phyloP scores from a whole-genome alignment of 2,113 vertebrate genomes.

The Petroica traversi region DNA sequence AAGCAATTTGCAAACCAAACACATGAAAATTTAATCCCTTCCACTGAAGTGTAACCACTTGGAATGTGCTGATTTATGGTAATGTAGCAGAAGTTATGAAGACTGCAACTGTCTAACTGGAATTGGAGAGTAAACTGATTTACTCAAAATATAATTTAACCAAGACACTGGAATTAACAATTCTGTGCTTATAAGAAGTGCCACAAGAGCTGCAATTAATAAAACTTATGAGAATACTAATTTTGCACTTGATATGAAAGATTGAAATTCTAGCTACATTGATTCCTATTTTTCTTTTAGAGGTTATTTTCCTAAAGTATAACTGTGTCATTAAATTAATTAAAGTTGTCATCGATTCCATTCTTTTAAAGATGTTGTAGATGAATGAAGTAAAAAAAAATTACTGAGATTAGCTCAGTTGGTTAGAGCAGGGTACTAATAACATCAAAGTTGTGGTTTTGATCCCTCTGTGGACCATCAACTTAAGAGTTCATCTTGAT shows the following conservation, averaged over 20 bases:
- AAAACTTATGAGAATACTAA: background rate
- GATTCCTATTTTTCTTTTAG: background rate
- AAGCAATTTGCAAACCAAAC: background rate
- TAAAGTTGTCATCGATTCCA: background rate
- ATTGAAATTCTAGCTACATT: background rate
- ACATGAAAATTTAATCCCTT: background rate
- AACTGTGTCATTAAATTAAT: background rate
- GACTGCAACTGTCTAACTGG: background rate
- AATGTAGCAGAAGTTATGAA: background rate
- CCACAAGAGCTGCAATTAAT: background rate
- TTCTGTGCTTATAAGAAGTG: background rate
- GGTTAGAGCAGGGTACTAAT: background rate
- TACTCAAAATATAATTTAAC: background rate
- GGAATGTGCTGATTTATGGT: background rate
- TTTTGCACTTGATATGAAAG: background rate
- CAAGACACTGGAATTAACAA: background rate
- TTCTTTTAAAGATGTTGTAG: background rate
- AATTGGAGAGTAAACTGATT: background rate
- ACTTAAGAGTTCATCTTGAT: background rate
- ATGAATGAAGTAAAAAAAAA: background rate
- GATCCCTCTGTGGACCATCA: background rate
- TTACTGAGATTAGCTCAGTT: fast-evolving
- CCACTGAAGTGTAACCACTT: background rate
- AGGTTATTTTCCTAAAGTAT: background rate
- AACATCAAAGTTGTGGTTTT: background rate